Percentiles rank a stretch among this genome's conserved stretches.
These are phyloP conservation scores for Catagonus wagneri DNA, from an alignment of 2,113 vertebrate genomes.

Conservation along the genomic window DNA sequence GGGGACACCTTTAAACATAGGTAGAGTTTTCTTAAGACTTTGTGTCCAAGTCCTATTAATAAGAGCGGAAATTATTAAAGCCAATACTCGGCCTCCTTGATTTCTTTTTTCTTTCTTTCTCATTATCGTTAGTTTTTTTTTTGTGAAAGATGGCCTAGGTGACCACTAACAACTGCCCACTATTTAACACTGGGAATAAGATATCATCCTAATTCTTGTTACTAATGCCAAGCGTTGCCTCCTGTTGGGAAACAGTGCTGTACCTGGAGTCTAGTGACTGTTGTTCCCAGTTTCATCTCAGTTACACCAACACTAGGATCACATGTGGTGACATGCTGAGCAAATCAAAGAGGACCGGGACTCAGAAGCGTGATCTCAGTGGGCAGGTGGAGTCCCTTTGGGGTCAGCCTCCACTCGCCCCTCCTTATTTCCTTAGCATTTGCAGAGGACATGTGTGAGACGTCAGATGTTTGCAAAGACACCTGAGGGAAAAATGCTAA, in stretches of 20 bases:
- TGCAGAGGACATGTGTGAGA: neutral
- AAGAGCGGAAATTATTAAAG: neutral
- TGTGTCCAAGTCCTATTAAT: neutral
- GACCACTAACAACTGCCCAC: slow-evolving; percentile 56
- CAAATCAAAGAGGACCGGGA: slow-evolving; percentile 54
- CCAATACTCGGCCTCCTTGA: neutral
- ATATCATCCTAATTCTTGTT: slow-evolving; percentile 55
- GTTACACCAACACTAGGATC: neutral
- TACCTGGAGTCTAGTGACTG: slow-evolving; percentile 62
- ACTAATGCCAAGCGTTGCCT: slow-evolving; percentile 10
- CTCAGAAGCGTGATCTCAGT: neutral
- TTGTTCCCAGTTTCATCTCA: slow-evolving; percentile 55
- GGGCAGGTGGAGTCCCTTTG: neutral
- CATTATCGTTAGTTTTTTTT: neutral
- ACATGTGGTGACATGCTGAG: slow-evolving; percentile 43
- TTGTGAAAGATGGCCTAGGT: neutral
- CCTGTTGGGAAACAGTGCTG: slow-evolving; percentile 67
- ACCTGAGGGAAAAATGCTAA: neutral
- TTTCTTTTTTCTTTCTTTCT: neutral
- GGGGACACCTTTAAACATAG: slow-evolving; percentile 41
- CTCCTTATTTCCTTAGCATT: neutral
- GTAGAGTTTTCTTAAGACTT: neutral
- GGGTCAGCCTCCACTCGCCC: neutral
- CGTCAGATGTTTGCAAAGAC: neutral
- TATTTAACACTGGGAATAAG: slow-evolving; percentile 40